phyloP scores from a whole-genome alignment of 1,140 invertebrate species.

The Yoshiicerus persimilis region DNA sequence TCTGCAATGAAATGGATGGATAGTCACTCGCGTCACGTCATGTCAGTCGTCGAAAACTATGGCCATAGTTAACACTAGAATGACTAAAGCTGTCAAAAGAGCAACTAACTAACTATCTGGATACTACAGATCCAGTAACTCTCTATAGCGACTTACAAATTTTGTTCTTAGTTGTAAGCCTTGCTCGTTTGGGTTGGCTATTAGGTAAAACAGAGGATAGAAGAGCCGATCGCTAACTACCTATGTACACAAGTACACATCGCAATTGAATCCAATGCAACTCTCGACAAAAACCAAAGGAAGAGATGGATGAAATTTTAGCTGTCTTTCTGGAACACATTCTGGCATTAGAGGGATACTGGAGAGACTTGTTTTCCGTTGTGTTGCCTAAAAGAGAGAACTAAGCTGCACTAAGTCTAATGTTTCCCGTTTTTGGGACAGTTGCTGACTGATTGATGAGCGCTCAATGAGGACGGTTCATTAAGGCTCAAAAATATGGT shows the following conservation, averaged over 20 bases:
- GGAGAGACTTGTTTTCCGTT: neutral
- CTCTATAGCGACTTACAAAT: neutral
- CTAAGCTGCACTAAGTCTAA: neutral
- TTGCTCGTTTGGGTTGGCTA: neutral
- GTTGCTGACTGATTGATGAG: slow-evolving; percentile 26
- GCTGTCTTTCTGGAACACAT: neutral
- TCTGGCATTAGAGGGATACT: neutral
- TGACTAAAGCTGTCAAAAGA: slow-evolving; percentile 12
- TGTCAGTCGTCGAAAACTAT: neutral
- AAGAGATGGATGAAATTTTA: slow-evolving; percentile 11
- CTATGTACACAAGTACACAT: neutral
- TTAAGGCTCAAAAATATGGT: neutral
- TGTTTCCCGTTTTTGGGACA: slow-evolving; percentile 20
- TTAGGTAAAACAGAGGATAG: neutral
- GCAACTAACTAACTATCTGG: neutral
- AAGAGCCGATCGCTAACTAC: neutral
- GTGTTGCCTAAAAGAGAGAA: neutral
- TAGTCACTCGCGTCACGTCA: neutral
- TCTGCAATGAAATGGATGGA: slow-evolving; percentile 4
- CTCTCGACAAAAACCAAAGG: neutral
- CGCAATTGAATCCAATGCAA: neutral
- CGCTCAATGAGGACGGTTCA: slow-evolving; percentile 18
- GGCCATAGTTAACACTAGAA: neutral
- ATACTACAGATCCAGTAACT: too few species aligned
- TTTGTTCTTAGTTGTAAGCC: too few species aligned